Evolutionary conservation across 2,888 invertebrate genomes (phyloP), one percentile per base, ranked within the genome.

Genomic region (Pandemis heparana): DNA sequence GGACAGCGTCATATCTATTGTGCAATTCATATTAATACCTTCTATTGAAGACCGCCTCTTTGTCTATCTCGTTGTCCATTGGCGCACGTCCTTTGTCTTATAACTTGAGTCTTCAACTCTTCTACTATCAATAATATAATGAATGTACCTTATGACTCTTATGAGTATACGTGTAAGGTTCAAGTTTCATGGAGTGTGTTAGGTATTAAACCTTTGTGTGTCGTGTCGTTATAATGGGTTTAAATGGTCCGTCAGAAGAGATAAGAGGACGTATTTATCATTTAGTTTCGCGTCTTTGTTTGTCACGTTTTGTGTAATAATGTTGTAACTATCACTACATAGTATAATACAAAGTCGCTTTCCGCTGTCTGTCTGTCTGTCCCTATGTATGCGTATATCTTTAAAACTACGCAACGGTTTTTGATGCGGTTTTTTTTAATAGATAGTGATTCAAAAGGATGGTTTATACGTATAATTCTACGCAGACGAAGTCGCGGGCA

Each of bases 1-100:
- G 18, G 71, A 71, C 70, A 12, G 5, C 63, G 63, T 51, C 62
- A 48, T 32, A 18, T 23, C 48, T 43, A 46, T 65, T 60, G 69
- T 53, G 10, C 43, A 43, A 43, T 61, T 8, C 10, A n/a, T 18
- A 69, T 76, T 77, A 77, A 78, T 76, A 75, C 76, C 68, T 69
- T 48, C 75, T 59, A 77, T 77, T 78, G 77, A 78, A 68, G 56
- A 62, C 71, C 46, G 48, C 59, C 56, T 32, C 74, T 67, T 79
- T 79, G 77, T 79, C 67, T 70, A 46, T 66, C 51, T 51, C 60
- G 53, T 48, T 76, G 73, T 75, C 75, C 76, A 79, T 79, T 78
- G 76, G 76, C 51, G 12, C 61, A 56, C 59, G 18, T 60, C 72
- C 46, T 76, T 80, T 80, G 80, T 80, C 79, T 80, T 80, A 77